These are phyloP conservation scores for Oxycera nigricornis DNA, from an alignment of 2,888 invertebrate species.

Conservation along the genomic window DNA sequence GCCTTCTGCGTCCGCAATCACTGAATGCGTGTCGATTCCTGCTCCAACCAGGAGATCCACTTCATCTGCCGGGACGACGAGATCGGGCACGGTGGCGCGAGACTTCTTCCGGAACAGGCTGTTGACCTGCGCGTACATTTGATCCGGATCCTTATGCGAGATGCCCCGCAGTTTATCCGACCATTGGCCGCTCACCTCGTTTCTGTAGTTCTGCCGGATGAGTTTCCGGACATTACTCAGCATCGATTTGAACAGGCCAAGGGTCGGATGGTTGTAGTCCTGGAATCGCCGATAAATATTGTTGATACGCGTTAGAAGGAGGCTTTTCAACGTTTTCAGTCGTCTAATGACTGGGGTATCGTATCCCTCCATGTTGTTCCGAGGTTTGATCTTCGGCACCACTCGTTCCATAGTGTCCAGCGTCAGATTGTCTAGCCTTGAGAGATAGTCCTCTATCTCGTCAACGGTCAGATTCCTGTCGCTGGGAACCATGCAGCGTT, in stretches of 20 bases:
- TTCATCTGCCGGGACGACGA: neutral
- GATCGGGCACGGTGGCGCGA: neutral
- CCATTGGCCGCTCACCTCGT: slow-evolving; percentile 1
- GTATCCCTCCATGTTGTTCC: slow-evolving; percentile 13
- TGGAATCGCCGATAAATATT: slow-evolving; percentile 18
- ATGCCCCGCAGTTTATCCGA: neutral
- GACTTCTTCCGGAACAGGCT: neutral
- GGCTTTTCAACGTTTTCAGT: slow-evolving; percentile 9
- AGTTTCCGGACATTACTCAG: neutral
- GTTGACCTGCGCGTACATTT: neutral
- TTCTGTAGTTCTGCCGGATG: neutral
- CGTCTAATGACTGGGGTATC: neutral
- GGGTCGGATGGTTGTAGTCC: slow-evolving; percentile 10
- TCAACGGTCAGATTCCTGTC: neutral
- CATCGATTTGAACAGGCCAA: neutral
- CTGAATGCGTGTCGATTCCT: no score
- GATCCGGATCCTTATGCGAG: neutral
- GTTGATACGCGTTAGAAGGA: neutral
- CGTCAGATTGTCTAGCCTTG: neutral
- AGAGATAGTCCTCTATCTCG: slow-evolving; percentile 13
- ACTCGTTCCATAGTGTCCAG: neutral
- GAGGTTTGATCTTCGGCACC: neutral
- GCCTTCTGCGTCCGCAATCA: no score
- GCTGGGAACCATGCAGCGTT: neutral
- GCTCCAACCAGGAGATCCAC: no score